A percentile compares a stretch with the other conserved stretches of the same genome.
Conservation (phyloP, 2,888 invertebrate species). For the Archips xylosteana region DNA sequence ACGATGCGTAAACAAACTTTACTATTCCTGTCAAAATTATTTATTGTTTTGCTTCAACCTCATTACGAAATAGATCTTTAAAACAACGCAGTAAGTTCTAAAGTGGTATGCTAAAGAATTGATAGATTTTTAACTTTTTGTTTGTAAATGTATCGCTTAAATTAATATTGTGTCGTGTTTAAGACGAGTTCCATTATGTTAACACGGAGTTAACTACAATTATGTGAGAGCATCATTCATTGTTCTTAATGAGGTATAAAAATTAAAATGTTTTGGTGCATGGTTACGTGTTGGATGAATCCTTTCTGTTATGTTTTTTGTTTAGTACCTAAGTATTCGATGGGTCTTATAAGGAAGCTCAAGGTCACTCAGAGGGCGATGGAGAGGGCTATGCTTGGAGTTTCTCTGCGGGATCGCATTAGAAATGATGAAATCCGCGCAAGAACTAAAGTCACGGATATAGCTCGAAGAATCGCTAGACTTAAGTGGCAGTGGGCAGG, state of each 20-base stretch:
- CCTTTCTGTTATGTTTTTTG: background rate
- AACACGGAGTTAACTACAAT: constrained; percentile 29
- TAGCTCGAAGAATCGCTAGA: too few relatives aligned
- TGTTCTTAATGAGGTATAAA: constrained; percentile 34
- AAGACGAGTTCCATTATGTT: constrained; percentile 23
- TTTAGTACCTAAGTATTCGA: background rate
- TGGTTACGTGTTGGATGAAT: constrained; percentile 9
- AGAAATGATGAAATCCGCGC: too few relatives aligned
- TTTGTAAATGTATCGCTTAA: constrained; percentile 34
- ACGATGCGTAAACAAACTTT: constrained; percentile 41
- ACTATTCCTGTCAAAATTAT: constrained; percentile 37
- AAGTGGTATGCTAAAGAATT: background rate
- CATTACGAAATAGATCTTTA: constrained; percentile 1
- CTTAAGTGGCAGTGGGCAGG: too few relatives aligned
- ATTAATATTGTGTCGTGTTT: constrained; percentile 40
- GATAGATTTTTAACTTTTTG: constrained; percentile 31
- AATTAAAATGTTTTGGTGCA: constrained; percentile 11
- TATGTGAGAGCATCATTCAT: constrained; percentile 34
- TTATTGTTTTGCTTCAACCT: constrained; percentile 23
- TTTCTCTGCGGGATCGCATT: too few relatives aligned
- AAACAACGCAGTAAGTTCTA: background rate
- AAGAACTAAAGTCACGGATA: too few relatives aligned
- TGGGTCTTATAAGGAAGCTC: too few relatives aligned
- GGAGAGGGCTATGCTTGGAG: too few relatives aligned
- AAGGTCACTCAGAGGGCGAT: too few relatives aligned